A percentile compares a stretch with the other conserved stretches of the same genome.
Conservation (phyloP, 2,113 vertebrate species). For the Falcunculus frontatus region DNA sequence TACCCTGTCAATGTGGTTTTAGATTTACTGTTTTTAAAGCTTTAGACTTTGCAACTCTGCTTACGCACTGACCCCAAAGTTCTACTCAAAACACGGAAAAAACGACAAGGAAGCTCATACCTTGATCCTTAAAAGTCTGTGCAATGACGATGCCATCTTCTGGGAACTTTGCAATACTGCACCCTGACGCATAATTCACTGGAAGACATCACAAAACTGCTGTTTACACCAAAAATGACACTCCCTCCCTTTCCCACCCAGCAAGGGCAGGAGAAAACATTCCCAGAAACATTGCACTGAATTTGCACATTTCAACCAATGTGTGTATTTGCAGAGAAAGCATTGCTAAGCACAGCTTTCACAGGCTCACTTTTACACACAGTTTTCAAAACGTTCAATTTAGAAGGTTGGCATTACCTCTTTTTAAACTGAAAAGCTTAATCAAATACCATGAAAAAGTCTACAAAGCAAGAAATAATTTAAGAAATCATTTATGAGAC, state of each 20-base stretch:
- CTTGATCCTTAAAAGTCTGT: conserved; percentile 97
- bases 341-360: not conserved
- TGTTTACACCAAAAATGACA: not conserved
- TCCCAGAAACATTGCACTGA: not conserved
- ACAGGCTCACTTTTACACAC: not conserved
- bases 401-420: not conserved
- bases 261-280: not conserved
- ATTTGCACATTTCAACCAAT: not conserved
- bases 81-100: not conserved
- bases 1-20: not conserved
- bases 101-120: conserved; percentile 55
- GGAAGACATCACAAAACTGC: not conserved
- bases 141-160: conserved; percentile 94
- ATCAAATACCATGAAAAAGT: not conserved
- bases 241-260: not conserved
- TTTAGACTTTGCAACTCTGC: not conserved
- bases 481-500: not conserved
- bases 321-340: not conserved
- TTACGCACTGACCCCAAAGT: not conserved
- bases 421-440: not conserved
- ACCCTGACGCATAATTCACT: conserved; percentile 98
- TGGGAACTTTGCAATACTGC: conserved; percentile 95
- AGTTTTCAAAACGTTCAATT: not conserved
- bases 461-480: not conserved
- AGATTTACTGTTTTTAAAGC: not conserved